Evolutionary conservation across 2,888 invertebrate species (phyloP).

Genomic region (Syritta pipiens): DNA sequence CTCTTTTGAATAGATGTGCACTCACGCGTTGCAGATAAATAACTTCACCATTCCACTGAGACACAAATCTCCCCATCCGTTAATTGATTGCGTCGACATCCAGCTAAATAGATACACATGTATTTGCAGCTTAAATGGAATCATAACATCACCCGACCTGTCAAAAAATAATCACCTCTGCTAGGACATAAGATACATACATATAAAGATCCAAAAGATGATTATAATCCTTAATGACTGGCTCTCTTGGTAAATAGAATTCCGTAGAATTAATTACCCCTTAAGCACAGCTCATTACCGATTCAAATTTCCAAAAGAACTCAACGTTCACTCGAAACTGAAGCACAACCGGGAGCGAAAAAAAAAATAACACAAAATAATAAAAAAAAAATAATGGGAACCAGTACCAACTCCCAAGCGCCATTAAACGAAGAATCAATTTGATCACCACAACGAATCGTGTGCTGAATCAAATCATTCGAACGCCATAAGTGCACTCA

Average conservation of each 20-base stretch:
- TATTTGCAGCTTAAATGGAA: background rate
- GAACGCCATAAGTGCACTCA: conserved; percentile 51
- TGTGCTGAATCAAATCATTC: conserved; percentile 57
- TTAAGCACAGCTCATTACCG: conserved; percentile 40
- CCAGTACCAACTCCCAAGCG: background rate
- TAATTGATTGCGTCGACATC: too few species aligned
- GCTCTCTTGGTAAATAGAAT: background rate
- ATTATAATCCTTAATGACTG: conserved; percentile 25
- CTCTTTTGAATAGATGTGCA: too few species aligned
- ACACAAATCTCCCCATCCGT: too few species aligned
- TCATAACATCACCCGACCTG: background rate
- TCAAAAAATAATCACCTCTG: conserved; percentile 16
- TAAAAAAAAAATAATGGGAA: background rate
- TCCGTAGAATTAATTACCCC: conserved; percentile 21
- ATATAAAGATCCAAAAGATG: background rate
- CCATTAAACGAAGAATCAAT: conserved; percentile 41
- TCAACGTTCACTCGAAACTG: background rate
- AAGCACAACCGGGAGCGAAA: background rate
- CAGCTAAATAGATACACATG: conserved; percentile 19
- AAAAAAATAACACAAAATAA: conserved; percentile 8
- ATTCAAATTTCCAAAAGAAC: conserved; percentile 29
- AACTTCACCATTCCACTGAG: too few species aligned
- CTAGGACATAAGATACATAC: background rate
- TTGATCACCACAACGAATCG: conserved; percentile 59
- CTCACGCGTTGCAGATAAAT: too few species aligned